Conservation (phyloP, 2,797 vertebrate genomes). For the Morus bassanus region DNA sequence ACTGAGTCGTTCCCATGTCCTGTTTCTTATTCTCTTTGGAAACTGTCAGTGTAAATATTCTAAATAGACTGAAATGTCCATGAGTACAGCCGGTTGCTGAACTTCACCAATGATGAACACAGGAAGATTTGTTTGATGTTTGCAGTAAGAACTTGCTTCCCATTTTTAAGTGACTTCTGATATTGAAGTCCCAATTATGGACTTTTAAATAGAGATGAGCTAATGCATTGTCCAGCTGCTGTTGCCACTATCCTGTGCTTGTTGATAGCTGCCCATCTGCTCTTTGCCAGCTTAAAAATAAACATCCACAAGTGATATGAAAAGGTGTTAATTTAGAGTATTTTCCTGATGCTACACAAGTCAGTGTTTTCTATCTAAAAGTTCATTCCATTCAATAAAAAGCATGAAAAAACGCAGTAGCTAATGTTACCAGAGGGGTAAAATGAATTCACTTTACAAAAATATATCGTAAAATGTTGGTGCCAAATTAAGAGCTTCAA, state of each 20-base stretch:
- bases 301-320: not conserved
- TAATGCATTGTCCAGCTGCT: not conserved
- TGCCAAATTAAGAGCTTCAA: not conserved
- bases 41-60: not conserved
- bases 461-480: not conserved
- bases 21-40: not conserved
- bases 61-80: not conserved
- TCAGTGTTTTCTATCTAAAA: not conserved
- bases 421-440: not conserved
- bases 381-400: not conserved
- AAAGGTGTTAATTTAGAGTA: not conserved
- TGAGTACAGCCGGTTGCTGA: not conserved
- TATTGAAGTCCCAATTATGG: not conserved
- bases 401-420: accelerated
- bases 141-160: not conserved
- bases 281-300: constrained; percentile 1
- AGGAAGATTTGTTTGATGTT: not conserved
- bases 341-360: not conserved
- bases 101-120: not conserved
- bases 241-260: not conserved
- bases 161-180: not conserved
- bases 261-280: not conserved
- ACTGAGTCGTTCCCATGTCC: not conserved
- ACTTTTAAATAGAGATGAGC: constrained; percentile 1
- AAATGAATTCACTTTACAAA: not conserved